Evolutionary conservation across 2,888 invertebrate species (phyloP), one percentile per base, ranked within the genome.

Genomic region (Nomada fucata): DNA sequence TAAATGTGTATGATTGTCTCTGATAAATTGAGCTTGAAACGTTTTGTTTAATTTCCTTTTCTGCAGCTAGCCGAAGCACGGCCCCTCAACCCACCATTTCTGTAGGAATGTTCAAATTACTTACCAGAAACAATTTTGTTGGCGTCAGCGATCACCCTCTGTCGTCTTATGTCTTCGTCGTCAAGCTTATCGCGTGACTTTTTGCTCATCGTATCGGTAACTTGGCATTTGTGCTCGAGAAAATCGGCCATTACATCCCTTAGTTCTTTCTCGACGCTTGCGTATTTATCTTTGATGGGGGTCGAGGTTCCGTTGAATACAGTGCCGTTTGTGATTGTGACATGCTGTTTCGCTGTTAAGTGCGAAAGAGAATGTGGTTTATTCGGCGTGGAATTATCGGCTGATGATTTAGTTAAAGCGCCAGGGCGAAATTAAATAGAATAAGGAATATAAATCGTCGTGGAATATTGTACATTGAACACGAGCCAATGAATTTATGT

Each of bases 251-350:
- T 93, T 89, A 92, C 91, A 84, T 94, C 93, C 79, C 90, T 89
- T 81, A 93, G 91, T 69, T 94, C 93, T 92, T 93, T 93, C 87
- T 94, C 93, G 57, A 93, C 93, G 81, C 93, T 92, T 86, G 92
- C 93, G 86, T 94, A 93, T 91, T 94, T 93, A 88, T 93, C 92
- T 93, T 94, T 94, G 90, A 93, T 91, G 82, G 93, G 93, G 90
- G 93, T 93, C 90, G 93, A 93, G 89, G 93, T 93, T 90, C 93
- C 93, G 90, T 93, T 93, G 92, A 93, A 92, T 88, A 92, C 91
- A 90, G 93, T 93, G 92, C 93, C 93, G 89, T 93, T 93, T 89
- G 93, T 93, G 89, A 94, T 93, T 86, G 92, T 92, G 89, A 92
- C 89, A 91, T 93, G 93, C 93, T 91, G 92, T 90, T 92, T 93